phyloP scores from a whole-genome alignment of 2,888 invertebrate species.

The Caenorhabditis doughertyi region DNA sequence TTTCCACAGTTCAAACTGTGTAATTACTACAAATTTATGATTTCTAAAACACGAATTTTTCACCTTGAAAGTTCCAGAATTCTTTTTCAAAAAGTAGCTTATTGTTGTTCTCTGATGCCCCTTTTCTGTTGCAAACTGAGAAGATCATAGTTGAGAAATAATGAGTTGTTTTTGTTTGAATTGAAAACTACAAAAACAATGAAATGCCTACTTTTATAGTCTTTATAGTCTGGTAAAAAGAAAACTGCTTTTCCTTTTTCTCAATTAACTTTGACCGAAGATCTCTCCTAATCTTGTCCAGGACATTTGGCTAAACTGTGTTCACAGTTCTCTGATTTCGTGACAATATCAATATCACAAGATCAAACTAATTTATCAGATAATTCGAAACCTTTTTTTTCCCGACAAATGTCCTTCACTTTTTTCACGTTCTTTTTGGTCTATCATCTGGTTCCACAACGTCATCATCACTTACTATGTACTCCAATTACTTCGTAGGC shows the following conservation, averaged over 20 bases:
- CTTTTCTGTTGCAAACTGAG: neutral
- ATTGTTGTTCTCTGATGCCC: neutral
- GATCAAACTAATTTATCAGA: constrained; percentile 30
- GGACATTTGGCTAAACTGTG: neutral
- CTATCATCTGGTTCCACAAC: neutral
- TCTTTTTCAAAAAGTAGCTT: neutral
- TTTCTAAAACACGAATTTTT: neutral
- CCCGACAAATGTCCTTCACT: neutral
- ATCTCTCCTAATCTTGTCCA: neutral
- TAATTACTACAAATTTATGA: constrained; percentile 14
- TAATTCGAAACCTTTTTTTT: constrained; percentile 17
- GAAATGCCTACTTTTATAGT: constrained; percentile 1
- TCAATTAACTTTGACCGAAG: neutral
- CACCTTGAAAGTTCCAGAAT: constrained; percentile 12
- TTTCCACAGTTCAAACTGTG: constrained; percentile 5
- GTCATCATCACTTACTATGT: constrained; percentile 38
- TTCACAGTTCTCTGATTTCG: constrained; percentile 22
- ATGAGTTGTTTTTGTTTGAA: neutral
- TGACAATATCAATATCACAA: constrained; percentile 31
- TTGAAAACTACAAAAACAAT: neutral
- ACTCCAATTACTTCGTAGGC: constrained; percentile 52
- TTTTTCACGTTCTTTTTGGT: constrained; percentile 8
- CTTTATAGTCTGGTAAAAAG: neutral
- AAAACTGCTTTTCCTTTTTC: neutral
- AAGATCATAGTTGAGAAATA: neutral